Percentiles rank a stretch among this genome's conserved stretches.
phyloP scores from a whole-genome alignment of 2,113 vertebrate species.

The Apeltes quadracus region DNA sequence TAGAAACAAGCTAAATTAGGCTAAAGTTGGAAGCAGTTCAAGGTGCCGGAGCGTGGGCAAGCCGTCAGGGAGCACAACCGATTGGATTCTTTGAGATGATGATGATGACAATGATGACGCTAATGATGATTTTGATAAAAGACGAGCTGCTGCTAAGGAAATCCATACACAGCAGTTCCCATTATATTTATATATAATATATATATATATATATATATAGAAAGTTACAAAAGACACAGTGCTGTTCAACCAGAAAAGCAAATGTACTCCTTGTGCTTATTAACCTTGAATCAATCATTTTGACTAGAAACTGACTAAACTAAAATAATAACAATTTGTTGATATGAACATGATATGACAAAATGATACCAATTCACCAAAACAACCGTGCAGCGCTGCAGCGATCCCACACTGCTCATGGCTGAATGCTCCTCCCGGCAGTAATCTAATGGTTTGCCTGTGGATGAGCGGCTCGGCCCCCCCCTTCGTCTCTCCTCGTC shows the following conservation, averaged over 20 bases:
- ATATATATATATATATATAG: too few relatives aligned
- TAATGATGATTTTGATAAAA: slow-evolving; percentile 8
- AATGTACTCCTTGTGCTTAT: not conserved
- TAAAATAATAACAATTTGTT: slow-evolving; percentile 1
- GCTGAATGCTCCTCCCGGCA: not conserved
- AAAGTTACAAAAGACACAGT: too few relatives aligned
- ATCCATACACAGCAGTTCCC: not conserved
- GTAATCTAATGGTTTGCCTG: not conserved
- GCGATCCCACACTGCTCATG: not conserved
- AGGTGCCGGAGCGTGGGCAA: slow-evolving; percentile 17
- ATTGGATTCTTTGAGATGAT: slow-evolving; percentile 13
- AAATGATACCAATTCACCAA: not conserved
- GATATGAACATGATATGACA: not conserved
- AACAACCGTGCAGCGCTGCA: not conserved
- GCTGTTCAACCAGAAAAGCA: not conserved
- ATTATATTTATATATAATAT: too few relatives aligned
- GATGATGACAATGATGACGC: not conserved
- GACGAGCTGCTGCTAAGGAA: not conserved
- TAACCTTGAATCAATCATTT: not conserved
- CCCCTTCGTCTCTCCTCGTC: not conserved
- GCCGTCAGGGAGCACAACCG: slow-evolving; percentile 1
- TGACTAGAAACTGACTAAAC: not conserved
- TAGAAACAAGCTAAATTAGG: slow-evolving; percentile 31
- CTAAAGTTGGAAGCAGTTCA: slow-evolving; percentile 24
- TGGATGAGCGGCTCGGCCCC: not conserved